Evolutionary conservation across 1,140 invertebrate species (phyloP).

Genomic region (Drosophila elegans): DNA sequence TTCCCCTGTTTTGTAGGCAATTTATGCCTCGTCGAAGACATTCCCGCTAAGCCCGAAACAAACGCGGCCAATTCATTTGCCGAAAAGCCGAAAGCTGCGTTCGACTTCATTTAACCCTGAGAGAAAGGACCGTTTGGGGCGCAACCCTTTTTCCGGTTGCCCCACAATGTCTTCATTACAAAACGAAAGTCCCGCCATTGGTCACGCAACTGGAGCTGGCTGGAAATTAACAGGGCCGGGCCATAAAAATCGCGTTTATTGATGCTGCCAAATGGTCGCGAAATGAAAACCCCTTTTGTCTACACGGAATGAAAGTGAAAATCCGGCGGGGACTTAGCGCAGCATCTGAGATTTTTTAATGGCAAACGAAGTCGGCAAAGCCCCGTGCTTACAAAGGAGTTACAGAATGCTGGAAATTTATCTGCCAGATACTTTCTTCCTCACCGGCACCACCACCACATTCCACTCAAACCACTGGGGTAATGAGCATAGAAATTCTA

Average conservation of each 20-base stretch:
- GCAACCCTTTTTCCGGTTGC: constrained; percentile 42
- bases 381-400: constrained; percentile 23
- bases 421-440: constrained; percentile 9
- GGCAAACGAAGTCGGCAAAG: constrained; percentile 23
- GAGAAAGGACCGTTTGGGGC: neutral
- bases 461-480: constrained; percentile 10
- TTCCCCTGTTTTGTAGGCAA: constrained; percentile 20
- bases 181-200: constrained; percentile 51
- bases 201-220: constrained; percentile 76
- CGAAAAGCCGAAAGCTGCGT: constrained; percentile 52
- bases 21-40: constrained; percentile 75
- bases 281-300: constrained; percentile 51
- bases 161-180: constrained; percentile 73
- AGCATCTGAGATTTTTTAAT: constrained; percentile 48
- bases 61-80: constrained; percentile 74
- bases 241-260: constrained; percentile 83
- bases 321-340: constrained; percentile 51
- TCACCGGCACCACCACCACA: constrained; percentile 6
- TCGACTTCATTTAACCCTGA: constrained; percentile 78
- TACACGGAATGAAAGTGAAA: constrained; percentile 42
- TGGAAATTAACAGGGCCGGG: constrained; percentile 64
- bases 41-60: constrained; percentile 67
- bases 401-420: constrained; percentile 4
- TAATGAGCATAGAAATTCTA: constrained; percentile 59
- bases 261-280: constrained; percentile 70